These are phyloP conservation scores for Lycaon pictus DNA, from an alignment of 2,113 vertebrate genomes.

Conservation along the genomic window DNA sequence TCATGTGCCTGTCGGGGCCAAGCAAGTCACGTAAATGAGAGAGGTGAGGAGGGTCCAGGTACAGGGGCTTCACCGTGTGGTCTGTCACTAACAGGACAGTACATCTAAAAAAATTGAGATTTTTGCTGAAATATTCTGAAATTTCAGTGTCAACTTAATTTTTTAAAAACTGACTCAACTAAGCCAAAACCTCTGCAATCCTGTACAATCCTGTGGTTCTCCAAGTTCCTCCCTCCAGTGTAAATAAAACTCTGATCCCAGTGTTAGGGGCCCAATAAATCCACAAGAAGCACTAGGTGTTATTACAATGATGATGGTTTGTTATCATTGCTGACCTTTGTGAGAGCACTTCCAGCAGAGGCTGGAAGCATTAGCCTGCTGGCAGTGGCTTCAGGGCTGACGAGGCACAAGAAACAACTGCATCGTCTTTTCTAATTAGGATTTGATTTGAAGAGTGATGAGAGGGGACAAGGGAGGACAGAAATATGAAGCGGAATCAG, in stretches of 20 bases:
- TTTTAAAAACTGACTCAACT: neutral
- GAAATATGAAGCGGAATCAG: neutral
- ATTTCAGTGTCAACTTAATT: constrained; percentile 2
- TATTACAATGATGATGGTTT: neutral
- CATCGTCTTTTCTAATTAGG: neutral
- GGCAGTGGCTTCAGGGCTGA: neutral
- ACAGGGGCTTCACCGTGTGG: neutral
- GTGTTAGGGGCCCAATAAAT: neutral
- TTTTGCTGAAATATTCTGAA: constrained; percentile 3
- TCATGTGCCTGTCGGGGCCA: neutral
- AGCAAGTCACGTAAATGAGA: neutral
- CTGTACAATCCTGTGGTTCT: accelerated
- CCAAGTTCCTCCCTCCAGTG: neutral
- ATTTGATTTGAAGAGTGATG: neutral
- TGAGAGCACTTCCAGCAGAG: neutral
- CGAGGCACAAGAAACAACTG: neutral
- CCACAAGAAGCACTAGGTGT: neutral
- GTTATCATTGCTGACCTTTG: neutral
- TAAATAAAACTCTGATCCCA: neutral
- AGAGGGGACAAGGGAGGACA: neutral
- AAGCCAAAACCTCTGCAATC: neutral
- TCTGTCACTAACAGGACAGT: neutral
- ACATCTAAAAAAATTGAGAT: neutral
- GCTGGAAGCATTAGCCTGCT: neutral
- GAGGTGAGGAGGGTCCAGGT: neutral